These are phyloP conservation scores for Natrix natrix DNA, from an alignment of 2,797 vertebrate genomes.

Conservation along the genomic window DNA sequence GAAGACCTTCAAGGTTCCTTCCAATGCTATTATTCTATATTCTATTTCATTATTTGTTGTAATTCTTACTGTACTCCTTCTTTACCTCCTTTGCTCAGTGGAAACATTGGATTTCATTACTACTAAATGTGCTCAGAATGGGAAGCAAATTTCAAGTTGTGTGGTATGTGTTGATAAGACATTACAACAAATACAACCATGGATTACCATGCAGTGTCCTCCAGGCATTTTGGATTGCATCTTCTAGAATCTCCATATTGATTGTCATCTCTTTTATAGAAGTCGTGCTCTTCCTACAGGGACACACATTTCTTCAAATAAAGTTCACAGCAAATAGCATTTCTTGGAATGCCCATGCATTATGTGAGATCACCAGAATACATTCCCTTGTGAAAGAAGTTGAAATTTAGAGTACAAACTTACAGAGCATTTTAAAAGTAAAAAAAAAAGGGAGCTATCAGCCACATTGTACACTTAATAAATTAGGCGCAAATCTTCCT, in stretches of 20 bases:
- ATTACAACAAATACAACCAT: not conserved
- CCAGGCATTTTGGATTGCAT: not conserved
- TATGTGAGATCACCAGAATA: not conserved
- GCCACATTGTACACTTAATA: not conserved
- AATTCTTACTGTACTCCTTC: not conserved
- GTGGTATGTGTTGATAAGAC: not conserved
- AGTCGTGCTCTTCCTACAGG: not conserved
- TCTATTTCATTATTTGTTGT: not conserved
- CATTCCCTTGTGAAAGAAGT: not conserved
- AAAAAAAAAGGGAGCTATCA: not conserved
- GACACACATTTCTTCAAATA: not conserved
- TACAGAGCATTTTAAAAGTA: not conserved
- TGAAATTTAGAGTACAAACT: not conserved
- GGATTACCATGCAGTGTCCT: not conserved
- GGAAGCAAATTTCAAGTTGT: not conserved
- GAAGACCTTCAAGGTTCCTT: no score
- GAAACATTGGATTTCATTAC: not conserved
- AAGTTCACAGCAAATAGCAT: not conserved
- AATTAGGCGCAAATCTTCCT: not conserved
- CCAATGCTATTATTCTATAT: no score
- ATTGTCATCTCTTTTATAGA: not conserved
- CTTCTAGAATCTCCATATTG: not conserved
- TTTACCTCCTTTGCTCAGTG: not conserved
- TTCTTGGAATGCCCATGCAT: not conserved
- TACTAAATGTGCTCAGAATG: not conserved